These are phyloP conservation scores for Gortyna flavago DNA, from an alignment of 2,888 invertebrate genomes.

Conservation along the genomic window DNA sequence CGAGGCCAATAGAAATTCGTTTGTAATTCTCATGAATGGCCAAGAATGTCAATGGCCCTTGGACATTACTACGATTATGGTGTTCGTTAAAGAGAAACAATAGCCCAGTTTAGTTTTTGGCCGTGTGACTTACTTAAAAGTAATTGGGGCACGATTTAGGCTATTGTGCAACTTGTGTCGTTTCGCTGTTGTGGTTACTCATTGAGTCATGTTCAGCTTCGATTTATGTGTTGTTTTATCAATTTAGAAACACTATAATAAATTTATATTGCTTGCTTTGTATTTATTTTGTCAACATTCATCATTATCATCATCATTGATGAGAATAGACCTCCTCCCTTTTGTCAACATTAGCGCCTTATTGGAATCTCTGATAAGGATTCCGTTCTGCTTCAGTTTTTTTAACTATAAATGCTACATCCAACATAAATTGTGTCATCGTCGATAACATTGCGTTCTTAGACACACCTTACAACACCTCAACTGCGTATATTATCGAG, in stretches of 20 bases:
- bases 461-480: slow-evolving; percentile 23
- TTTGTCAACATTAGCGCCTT: background rate
- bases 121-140: slow-evolving; percentile 35
- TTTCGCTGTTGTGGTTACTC: slow-evolving; percentile 1
- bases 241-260: background rate
- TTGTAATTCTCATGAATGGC: slow-evolving; percentile 62
- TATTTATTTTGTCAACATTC: background rate
- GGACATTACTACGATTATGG: slow-evolving; percentile 43
- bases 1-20: slow-evolving; percentile 69
- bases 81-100: slow-evolving; percentile 36
- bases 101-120: slow-evolving; percentile 35
- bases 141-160: slow-evolving; percentile 37
- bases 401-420: background rate
- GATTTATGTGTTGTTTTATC: background rate
- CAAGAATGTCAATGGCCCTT: slow-evolving; percentile 60
- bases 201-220: background rate
- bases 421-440: slow-evolving; percentile 10
- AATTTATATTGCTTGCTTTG: background rate
- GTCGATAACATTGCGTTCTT: slow-evolving; percentile 1
- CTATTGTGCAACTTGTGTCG: slow-evolving; percentile 21
- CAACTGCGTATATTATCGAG: slow-evolving; percentile 37
- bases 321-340: background rate
- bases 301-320: background rate
- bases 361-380: background rate
- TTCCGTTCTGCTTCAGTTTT: background rate